These are phyloP conservation scores for Erythrolamprus reginae DNA, from an alignment of 2,113 vertebrate species.

Conservation along the genomic window DNA sequence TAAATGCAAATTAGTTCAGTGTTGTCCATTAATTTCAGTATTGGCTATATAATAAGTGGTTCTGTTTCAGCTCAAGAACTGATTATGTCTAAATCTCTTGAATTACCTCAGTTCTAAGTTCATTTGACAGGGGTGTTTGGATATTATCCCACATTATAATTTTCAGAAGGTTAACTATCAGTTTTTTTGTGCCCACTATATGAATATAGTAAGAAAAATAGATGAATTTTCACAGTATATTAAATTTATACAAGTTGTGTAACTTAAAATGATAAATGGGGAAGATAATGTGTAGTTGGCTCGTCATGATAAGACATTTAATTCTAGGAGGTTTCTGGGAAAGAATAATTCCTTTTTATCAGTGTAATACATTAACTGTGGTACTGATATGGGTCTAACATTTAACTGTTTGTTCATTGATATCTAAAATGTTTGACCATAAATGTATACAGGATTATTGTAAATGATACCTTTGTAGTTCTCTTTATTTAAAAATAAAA, in stretches of 20 bases:
- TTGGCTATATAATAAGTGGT: slow-evolving; percentile 19
- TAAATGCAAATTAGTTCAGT: slow-evolving; percentile 11
- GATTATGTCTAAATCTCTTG: background rate
- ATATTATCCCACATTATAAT: background rate
- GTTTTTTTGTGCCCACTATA: background rate
- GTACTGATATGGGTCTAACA: background rate
- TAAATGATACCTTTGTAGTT: slow-evolving; percentile 5
- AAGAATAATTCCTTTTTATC: slow-evolving; percentile 21
- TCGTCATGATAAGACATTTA: slow-evolving; percentile 32
- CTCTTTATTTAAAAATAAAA: slow-evolving; percentile 21
- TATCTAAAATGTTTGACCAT: slow-evolving; percentile 32
- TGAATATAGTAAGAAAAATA: background rate
- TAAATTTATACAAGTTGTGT: slow-evolving; percentile 42
- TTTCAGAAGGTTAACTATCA: background rate
- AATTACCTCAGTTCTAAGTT: background rate
- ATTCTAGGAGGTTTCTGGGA: slow-evolving; percentile 36
- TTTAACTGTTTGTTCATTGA: slow-evolving; percentile 20
- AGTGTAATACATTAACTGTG: slow-evolving; percentile 40
- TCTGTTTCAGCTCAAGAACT: background rate
- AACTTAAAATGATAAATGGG: slow-evolving; percentile 33
- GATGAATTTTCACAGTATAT: slow-evolving; percentile 36
- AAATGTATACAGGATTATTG: slow-evolving; percentile 21
- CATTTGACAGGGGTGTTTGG: background rate
- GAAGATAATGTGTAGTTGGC: slow-evolving; percentile 22
- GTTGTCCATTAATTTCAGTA: slow-evolving; percentile 34